Evolutionary conservation across 2,888 invertebrate genomes (phyloP).

Genomic region (Orthonevra nobilis): DNA sequence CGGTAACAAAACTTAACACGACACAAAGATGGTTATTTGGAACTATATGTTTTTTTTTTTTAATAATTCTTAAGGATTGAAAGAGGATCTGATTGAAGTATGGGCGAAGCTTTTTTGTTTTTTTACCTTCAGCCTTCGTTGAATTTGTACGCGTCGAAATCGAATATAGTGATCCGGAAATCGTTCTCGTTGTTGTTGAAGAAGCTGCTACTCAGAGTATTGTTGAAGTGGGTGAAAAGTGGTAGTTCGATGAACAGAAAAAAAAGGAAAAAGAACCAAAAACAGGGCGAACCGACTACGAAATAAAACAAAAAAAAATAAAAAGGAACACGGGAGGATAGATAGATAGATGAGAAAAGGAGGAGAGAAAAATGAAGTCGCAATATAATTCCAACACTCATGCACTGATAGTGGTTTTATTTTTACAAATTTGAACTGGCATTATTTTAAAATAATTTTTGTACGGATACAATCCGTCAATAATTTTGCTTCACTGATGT

Average conservation of each 20-base stretch:
- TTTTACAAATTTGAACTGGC: conserved; percentile 10
- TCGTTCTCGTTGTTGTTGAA: background rate
- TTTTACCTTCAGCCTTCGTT: no score
- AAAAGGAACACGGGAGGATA: conserved; percentile 35
- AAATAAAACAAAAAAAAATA: conserved; percentile 18
- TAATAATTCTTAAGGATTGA: conserved; percentile 14
- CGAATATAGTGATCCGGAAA: conserved; percentile 13
- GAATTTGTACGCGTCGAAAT: conserved; percentile 4
- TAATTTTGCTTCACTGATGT: conserved; percentile 30
- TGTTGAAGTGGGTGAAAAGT: no score
- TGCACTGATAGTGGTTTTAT: conserved; percentile 47
- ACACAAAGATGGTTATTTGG: conserved; percentile 10
- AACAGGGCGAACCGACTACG: conserved; percentile 18
- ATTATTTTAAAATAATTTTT: background rate
- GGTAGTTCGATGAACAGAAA: background rate
- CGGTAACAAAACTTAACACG: conserved; percentile 11
- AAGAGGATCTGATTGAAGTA: conserved; percentile 1
- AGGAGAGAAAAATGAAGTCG: conserved; percentile 56
- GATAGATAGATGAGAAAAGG: conserved; percentile 52
- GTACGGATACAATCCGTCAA: background rate
- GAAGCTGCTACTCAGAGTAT: conserved; percentile 6
- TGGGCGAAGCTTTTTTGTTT: background rate
- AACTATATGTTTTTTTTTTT: conserved; percentile 36
- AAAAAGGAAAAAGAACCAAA: background rate
- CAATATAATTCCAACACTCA: conserved; percentile 59